Base-by-base conservation (phyloP, 1,140 invertebrate genomes). In the Armadillidium nasatum region DNA sequence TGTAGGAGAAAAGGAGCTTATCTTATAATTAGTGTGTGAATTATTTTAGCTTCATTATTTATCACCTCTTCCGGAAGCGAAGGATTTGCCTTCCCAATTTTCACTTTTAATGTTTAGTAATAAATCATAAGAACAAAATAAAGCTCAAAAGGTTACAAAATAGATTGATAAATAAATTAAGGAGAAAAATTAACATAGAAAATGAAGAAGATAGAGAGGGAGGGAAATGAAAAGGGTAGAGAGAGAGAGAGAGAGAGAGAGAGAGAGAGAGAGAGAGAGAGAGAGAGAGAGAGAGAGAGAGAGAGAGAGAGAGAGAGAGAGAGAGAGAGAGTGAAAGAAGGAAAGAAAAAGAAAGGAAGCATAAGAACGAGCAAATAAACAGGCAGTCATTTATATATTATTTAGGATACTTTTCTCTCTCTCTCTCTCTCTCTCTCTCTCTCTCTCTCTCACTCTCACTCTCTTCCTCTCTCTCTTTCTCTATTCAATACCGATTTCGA, bases 351-450 rank as follows among this genome's bases (percentile, higher is more conserved):
- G 15, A 10, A 10, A 10, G 9, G 15, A 50, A 50, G 15, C 9
- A 50, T 50, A 50, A 9, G 15, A 50, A 50, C n/a, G n/a, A n/a
- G n/a, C n/a, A 50, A 50, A 50, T 50, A 15, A 50, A 50, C 15
- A 50, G 9, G 9, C 15, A 50, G 46, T 50, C 9, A 50, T 50
- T 50, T 9, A 50, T 50, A 10, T 50, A 50, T 50, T 50, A 10
- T 50, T 50, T 10, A 10, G 15, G 15, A 50, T 50, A 50, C 15
- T 50, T 50, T 50, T 50, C 15, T 50, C 46, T 9, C 9, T 50
- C 46, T 50, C 46, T 50, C 46, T 50, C 46, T 50, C 46, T 50
- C 46, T 50, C 46, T 50, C 46, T 50, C 46, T 50, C 46, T 50
- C 46, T 50, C 46, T 50, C 46, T 50, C 46, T 50, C 46, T 50